Conservation (phyloP, 2,888 invertebrate genomes). For the Caenorhabditis becei region DNA sequence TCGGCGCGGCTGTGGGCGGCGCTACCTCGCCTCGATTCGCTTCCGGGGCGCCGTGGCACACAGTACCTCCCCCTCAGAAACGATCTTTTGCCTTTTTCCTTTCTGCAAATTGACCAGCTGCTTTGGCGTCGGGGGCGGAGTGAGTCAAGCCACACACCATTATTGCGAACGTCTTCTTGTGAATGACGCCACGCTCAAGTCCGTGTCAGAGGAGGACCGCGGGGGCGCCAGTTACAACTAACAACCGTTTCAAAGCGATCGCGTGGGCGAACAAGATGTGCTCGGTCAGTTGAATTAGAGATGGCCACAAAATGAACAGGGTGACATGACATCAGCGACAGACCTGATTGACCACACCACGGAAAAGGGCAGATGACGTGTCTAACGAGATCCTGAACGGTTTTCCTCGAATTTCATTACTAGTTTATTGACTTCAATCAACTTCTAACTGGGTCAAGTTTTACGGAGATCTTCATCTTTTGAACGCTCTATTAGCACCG, state of each 20-base stretch:
- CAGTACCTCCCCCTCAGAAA: conserved; percentile 51
- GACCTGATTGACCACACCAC: not conserved
- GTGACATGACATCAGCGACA: conserved; percentile 2
- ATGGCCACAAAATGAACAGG: not conserved
- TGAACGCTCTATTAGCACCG: conserved; percentile 13
- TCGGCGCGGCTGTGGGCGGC: conserved; percentile 45
- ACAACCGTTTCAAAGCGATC: not conserved
- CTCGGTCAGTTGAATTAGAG: no score
- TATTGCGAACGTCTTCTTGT: conserved; percentile 19
- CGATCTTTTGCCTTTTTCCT: conserved; percentile 56
- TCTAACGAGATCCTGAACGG: conserved; percentile 45
- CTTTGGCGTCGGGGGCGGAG: conserved; percentile 37
- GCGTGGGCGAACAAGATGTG: no score
- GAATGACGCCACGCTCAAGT: not conserved
- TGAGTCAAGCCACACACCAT: conserved; percentile 27
- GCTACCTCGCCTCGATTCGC: conserved; percentile 55
- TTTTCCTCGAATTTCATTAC: conserved; percentile 11
- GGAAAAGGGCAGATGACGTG: not conserved
- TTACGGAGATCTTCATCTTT: conserved; percentile 34
- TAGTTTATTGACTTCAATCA: conserved; percentile 32
- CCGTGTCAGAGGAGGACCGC: not conserved
- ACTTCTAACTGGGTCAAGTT: conserved; percentile 32
- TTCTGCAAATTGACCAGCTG: conserved; percentile 58
- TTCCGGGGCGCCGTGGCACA: conserved; percentile 60
- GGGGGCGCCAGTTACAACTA: not conserved